Evolutionary conservation across 2,888 invertebrate species (phyloP), one percentile per base, ranked within the genome.

Genomic region (Pteria penguin): DNA sequence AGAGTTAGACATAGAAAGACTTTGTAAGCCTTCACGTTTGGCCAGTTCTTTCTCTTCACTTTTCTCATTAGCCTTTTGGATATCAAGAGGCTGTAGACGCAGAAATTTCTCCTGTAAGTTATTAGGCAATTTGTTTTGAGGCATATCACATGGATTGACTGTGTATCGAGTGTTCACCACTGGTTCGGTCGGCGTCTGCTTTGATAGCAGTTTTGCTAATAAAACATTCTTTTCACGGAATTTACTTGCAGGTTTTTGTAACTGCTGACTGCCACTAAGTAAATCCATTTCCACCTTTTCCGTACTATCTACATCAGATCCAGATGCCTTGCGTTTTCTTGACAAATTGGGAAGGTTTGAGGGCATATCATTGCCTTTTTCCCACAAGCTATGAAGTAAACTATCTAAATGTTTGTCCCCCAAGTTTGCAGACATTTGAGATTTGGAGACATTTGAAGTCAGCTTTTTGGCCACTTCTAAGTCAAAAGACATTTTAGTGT

Each of bases 91-190:
- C 75, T 77, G 80, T 52, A 84, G 80, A 62, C 83, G 88, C 22
- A 86, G 81, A 4, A 82, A 71, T 62, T 82, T 85, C 3, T 76
- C 74, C 2, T 82, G 74, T 24, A 83, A 58, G 61, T 90, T 91
- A 76, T 86, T 88, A 18, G 91, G 91, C 57, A 92, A 86, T 57
- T 91, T 88, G 31, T 88, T 88, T 92, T 95, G 96, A 57, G 96
- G 96, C 84, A 86, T 82, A 2, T 80, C 84, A 8, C 84, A 84
- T 2, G 89, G 89, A 57, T 82, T 84, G 22, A 86, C 84, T 4
- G 88, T 85, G 65, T 84, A 77, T 45, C 84, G 79, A 4, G 88
- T 89, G 72, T 88, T 89, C 8, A 89, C 83, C 52, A 89, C 87
- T 11, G 86, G 87, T 66, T 90, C 90, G 61, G 81, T 82, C 22